Conservation (phyloP, 2,888 invertebrate species). For the Hypomecis atomaria region DNA sequence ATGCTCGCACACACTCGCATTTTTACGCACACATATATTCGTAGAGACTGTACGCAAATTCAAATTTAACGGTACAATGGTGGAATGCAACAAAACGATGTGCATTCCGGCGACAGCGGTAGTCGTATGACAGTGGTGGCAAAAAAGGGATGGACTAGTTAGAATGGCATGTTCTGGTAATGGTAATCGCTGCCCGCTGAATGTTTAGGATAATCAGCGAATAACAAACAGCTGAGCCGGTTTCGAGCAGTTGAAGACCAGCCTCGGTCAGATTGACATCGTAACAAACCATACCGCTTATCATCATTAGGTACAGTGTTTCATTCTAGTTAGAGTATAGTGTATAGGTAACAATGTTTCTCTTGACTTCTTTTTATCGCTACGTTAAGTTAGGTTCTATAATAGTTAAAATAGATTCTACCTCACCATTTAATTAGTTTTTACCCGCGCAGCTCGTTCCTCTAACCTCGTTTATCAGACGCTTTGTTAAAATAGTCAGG, state of each 20-base stretch:
- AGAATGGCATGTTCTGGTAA: slow-evolving; percentile 66
- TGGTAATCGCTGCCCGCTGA: slow-evolving; percentile 52
- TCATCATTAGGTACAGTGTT: no score
- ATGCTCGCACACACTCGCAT: slow-evolving; percentile 51
- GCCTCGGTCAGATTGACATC: background rate
- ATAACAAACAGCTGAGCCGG: slow-evolving; percentile 32
- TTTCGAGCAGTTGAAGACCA: background rate
- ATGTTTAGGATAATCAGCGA: slow-evolving; percentile 47
- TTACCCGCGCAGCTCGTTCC: no score
- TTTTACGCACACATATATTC: slow-evolving; percentile 46
- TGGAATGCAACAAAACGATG: slow-evolving; percentile 76
- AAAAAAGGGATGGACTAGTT: slow-evolving; percentile 71
- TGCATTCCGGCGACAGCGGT: slow-evolving; percentile 62
- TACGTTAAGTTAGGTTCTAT: no score
- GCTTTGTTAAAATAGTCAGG: no score
- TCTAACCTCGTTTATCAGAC: no score
- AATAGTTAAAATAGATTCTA: no score
- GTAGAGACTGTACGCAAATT: slow-evolving; percentile 62
- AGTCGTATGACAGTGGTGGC: slow-evolving; percentile 60
- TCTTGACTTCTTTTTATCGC: no score
- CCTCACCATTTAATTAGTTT: no score
- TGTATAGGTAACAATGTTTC: no score
- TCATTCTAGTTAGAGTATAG: no score
- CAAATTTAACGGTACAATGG: slow-evolving; percentile 78
- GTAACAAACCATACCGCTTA: no score